Percentiles rank a stretch among this genome's conserved stretches.
These are phyloP conservation scores for Pantherophis alleghaniensis DNA, from an alignment of 2,797 vertebrate species.

Conservation along the genomic window DNA sequence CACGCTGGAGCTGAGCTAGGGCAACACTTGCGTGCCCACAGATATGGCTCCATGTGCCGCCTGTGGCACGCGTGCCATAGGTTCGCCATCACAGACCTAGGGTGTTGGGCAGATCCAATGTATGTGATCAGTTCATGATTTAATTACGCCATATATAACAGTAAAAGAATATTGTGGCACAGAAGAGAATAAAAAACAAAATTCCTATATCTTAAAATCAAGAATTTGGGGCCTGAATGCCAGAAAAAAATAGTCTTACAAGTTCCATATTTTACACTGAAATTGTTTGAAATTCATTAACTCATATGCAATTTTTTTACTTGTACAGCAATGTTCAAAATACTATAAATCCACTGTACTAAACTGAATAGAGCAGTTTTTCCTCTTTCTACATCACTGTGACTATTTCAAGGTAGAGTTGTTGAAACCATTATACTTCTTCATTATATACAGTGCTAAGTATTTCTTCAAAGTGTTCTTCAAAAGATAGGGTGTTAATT, in stretches of 20 bases:
- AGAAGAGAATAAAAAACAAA: background rate
- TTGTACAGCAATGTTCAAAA: background rate
- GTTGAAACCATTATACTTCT: background rate
- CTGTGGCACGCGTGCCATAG: too few species aligned
- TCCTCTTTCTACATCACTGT: background rate
- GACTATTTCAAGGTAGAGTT: background rate
- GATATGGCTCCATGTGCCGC: too few species aligned
- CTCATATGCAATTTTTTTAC: background rate
- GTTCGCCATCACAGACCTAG: background rate
- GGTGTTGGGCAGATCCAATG: background rate
- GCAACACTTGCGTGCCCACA: too few species aligned
- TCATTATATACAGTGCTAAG: background rate
- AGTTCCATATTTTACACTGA: background rate
- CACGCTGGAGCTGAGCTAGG: too few species aligned
- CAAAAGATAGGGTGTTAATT: background rate
- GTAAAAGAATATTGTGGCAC: background rate
- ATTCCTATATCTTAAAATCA: background rate
- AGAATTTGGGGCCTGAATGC: background rate
- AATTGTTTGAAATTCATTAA: background rate
- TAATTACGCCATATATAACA: background rate
- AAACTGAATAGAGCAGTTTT: background rate
- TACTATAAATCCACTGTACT: background rate
- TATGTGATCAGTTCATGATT: background rate
- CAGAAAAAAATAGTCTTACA: background rate
- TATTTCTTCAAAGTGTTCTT: background rate